phyloP scores from a whole-genome alignment of 2,797 vertebrate species.

The Parotocinclus haroldoi region DNA sequence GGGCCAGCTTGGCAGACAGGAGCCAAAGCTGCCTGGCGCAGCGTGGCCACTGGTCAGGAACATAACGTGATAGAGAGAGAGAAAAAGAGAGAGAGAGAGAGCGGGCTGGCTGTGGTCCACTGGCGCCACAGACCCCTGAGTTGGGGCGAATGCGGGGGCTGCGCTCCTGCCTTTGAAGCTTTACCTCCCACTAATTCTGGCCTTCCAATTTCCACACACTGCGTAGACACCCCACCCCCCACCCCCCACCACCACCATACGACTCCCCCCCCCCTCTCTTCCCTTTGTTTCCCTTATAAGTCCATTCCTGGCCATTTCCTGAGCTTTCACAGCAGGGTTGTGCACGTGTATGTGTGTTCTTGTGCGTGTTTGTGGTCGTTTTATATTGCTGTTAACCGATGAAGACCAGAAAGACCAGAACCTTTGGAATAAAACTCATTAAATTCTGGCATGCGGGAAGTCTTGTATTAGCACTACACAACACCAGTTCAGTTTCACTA shows the following conservation, averaged over 20 bases:
- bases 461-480: neutral
- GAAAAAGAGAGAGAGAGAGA: slow-evolving; percentile 64
- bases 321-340: slow-evolving; percentile 71
- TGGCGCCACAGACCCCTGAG: slow-evolving; percentile 80
- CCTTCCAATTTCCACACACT: slow-evolving; percentile 84
- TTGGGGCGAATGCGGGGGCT: slow-evolving; percentile 81
- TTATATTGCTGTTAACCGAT: slow-evolving; percentile 31
- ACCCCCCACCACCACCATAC: slow-evolving; percentile 47
- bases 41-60: slow-evolving; percentile 48
- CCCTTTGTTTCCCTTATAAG: slow-evolving; percentile 85
- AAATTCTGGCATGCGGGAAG: neutral
- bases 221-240: slow-evolving; percentile 60
- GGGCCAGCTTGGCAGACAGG: slow-evolving; percentile 46
- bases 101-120: slow-evolving; percentile 74
- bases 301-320: slow-evolving; percentile 80
- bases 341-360: slow-evolving; percentile 61
- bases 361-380: slow-evolving; percentile 23
- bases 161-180: slow-evolving; percentile 82
- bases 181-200: slow-evolving; percentile 86
- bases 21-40: slow-evolving; percentile 47
- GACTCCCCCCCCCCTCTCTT: slow-evolving; percentile 63
- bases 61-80: slow-evolving; percentile 58
- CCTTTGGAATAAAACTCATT: slow-evolving; percentile 8
- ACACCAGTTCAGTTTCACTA: neutral
- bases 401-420: slow-evolving; percentile 24